Evolutionary conservation across 2,113 vertebrate genomes (phyloP), one percentile per base, ranked within the genome.

Genomic region (Ictalurus punctatus): DNA sequence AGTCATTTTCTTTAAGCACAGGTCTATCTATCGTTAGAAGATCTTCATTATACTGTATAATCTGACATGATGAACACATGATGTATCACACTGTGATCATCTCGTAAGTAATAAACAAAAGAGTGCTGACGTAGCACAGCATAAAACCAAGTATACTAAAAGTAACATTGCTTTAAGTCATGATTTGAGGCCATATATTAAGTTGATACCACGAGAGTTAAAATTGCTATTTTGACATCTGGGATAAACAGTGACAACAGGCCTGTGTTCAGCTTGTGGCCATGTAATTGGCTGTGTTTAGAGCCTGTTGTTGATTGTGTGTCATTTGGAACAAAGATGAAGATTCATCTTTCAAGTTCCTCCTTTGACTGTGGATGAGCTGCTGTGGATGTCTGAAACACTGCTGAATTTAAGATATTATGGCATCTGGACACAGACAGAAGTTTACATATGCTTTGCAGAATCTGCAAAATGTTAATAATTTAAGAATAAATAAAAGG

Each of bases 261-360:
- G 48, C 25, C 44, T 34, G 81, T 87, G 87, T 85, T 81, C 65
- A 84, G 80, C 30, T 82, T 37, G 9, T 40, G 23, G 59, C n/a
- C 54, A 13, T 69, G 54, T 86, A 58, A 74, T 73, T 40, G 59
- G 34, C 34, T 56, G 79, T 52, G 59, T 44, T 73, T 34, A 1
- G 59, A 83, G 48, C 34, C 16, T n/a, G 69, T 48, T 87, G 90
- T 91, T 84, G 58, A 63, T 87, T 91, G 74, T 86, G 80, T 37
- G 44, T 73, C 14, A 40, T 76, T 73, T 76, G 56, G 27, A 83
- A 83, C 67, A 71, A 74, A 88, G 87, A 87, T 67, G 25, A 71
- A 30, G 40, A 69, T 87, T 82, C 19, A 30, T 17, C 44, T 69
- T n/a, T 63, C 4, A n/a, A 34, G 69, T 25, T 17, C 48, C 16